Evolutionary conservation across 1,140 invertebrate genomes (phyloP).

Genomic region (Coelopa frigida): DNA sequence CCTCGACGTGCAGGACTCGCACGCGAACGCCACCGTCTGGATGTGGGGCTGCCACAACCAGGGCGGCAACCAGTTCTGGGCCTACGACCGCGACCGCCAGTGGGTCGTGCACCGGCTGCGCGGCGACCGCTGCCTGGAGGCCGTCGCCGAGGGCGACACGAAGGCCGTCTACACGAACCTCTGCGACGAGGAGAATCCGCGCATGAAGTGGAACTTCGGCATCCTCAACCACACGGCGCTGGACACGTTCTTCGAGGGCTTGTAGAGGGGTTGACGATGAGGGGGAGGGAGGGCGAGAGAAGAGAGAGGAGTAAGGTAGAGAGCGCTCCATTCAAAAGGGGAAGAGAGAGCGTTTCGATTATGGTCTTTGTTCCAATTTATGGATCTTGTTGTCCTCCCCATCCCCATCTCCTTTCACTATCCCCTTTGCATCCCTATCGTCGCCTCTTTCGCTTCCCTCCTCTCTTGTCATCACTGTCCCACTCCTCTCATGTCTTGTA

Average conservation of each 20-base stretch:
- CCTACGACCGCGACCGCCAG: slow-evolving; percentile 59
- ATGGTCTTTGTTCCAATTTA: no score
- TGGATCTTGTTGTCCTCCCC: no score
- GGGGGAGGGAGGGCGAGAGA: background rate
- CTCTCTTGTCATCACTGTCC: no score
- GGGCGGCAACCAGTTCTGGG: slow-evolving; percentile 74
- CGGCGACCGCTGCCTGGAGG: slow-evolving; percentile 64
- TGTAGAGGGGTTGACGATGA: background rate
- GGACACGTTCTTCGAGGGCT: slow-evolving; percentile 20
- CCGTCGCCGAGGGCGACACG: slow-evolving; percentile 32
- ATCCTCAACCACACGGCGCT: slow-evolving; percentile 57
- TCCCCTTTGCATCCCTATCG: no score
- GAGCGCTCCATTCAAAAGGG: background rate
- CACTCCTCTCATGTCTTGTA: no score
- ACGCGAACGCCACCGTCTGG: slow-evolving; percentile 59
- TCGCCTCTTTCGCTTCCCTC: no score
- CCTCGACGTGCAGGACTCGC: slow-evolving; percentile 62
- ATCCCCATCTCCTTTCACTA: no score
- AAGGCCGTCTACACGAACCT: slow-evolving; percentile 53
- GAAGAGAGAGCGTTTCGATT: slow-evolving; percentile 2
- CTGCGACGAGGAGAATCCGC: slow-evolving; percentile 58
- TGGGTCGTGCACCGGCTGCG: slow-evolving; percentile 58
- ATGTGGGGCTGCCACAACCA: slow-evolving; percentile 64
- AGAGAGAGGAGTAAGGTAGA: background rate
- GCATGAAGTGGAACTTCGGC: slow-evolving; percentile 74